Evolutionary conservation across 2,797 vertebrate genomes (phyloP), one percentile per base, ranked within the genome.

Genomic region (Hirundo rustica): DNA sequence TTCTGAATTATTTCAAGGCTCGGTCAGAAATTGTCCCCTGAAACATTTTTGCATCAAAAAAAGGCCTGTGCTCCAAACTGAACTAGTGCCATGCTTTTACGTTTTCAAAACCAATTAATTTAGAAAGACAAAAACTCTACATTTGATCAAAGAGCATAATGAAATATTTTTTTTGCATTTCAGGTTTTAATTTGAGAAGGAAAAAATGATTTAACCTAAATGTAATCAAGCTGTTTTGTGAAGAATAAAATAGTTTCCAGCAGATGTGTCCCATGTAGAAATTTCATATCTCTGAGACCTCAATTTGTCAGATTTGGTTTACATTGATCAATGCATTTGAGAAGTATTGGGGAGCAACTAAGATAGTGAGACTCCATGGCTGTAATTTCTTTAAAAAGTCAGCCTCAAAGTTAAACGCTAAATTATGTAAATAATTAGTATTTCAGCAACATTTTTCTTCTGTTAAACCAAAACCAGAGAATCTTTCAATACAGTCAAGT

Each of bases 141-240:
- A 53, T 78, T 78, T 85, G 95, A 96, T 96, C 95, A 97, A 96
- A 97, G 89, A 75, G 54, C 36, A 88, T 4, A 23, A 66, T 36
- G 47, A 85, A 77, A 25, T 93, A 7, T 13, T 58, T 89, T 71
- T 92, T 96, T 81, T 95, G 42, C 57, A 94, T 92, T 94, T 94
- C 94, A 96, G 93, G 93, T 86, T 96, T 94, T 89, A 92, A 95
- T 95, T 93, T 95, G 82, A 95, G 82, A 88, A 77, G 51, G 22
- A 76, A 92, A 95, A 90, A 77, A 40, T 23, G 47, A 88, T 72
- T 89, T 89, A 85, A 83, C 23, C 34, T 78, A 96, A 96, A 95
- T 96, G 85, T 89, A 94, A 91, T 95, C 93, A 96, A 93, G 96
- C 94, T 96, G 95, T 94, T 95, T 95, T 65, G 40, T 78, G 75